Evolutionary conservation across 2,888 invertebrate species (phyloP).

Genomic region (Archips xylosteana): DNA sequence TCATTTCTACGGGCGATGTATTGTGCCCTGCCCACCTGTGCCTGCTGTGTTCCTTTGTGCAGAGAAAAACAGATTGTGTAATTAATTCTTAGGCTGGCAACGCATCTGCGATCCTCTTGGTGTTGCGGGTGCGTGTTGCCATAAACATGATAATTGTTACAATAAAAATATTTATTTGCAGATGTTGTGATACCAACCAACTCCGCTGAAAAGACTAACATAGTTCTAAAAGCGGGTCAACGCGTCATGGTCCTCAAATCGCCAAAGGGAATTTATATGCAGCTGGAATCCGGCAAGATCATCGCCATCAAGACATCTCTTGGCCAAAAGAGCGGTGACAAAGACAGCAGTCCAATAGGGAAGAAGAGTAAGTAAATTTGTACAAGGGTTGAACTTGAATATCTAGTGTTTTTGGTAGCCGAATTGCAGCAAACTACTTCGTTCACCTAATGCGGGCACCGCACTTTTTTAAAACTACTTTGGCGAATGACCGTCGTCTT

Average conservation of each 20-base stretch:
- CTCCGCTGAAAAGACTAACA: slow-evolving; percentile 94
- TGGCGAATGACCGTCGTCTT: too few relatives aligned
- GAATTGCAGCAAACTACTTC: background rate
- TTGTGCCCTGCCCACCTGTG: too few relatives aligned
- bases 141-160: background rate
- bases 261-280: slow-evolving; percentile 98
- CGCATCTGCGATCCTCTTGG: too few relatives aligned
- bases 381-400: too few relatives aligned
- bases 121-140: too few relatives aligned
- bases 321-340: slow-evolving; percentile 75
- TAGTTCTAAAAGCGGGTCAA: slow-evolving; percentile 96
- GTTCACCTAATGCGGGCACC: too few relatives aligned
- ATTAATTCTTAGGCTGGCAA: too few relatives aligned
- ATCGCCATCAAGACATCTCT: slow-evolving; percentile 95
- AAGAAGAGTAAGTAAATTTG: slow-evolving; percentile 69
- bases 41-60: too few relatives aligned
- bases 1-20: too few relatives aligned
- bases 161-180: slow-evolving; percentile 51
- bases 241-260: slow-evolving; percentile 97
- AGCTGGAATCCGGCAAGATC: slow-evolving; percentile 96
- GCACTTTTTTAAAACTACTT: too few relatives aligned
- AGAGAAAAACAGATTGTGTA: too few relatives aligned
- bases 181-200: slow-evolving; percentile 97
- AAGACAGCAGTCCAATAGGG: slow-evolving; percentile 70
- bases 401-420: too few relatives aligned